Conservation (phyloP, 2,797 vertebrate genomes). For the Clarias platycephalus region DNA sequence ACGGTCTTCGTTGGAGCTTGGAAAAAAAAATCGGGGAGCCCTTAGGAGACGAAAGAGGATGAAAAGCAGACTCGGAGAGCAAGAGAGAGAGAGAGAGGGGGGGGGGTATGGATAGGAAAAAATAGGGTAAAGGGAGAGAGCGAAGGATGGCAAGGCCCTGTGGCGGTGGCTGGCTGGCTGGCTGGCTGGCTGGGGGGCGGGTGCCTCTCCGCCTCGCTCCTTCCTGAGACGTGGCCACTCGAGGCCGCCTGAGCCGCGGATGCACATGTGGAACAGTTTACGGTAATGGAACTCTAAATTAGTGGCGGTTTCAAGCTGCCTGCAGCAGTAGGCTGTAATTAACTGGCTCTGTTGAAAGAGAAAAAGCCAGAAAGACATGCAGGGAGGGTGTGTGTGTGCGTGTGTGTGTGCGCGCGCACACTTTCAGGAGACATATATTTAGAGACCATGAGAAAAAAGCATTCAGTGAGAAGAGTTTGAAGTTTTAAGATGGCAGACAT, state of each 20-base stretch:
- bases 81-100: slow-evolving; percentile 22
- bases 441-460: slow-evolving; percentile 45
- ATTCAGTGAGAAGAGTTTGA: slow-evolving; percentile 36
- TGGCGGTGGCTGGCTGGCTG: slow-evolving; percentile 60
- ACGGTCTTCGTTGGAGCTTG: slow-evolving; percentile 41
- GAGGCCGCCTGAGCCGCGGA: slow-evolving; percentile 74
- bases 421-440: slow-evolving; percentile 36
- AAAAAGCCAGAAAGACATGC: slow-evolving; percentile 75
- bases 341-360: slow-evolving; percentile 84
- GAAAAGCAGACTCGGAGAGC: slow-evolving; percentile 55
- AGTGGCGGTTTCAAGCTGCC: slow-evolving; percentile 85
- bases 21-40: slow-evolving; percentile 20
- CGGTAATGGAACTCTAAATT: slow-evolving; percentile 87
- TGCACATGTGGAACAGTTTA: slow-evolving; percentile 87
- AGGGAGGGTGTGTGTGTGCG: slow-evolving; percentile 44
- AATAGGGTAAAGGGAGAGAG: slow-evolving; percentile 54
- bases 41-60: slow-evolving; percentile 47
- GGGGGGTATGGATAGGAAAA: neutral
- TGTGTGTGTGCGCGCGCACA: slow-evolving; percentile 17
- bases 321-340: slow-evolving; percentile 85
- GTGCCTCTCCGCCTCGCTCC: slow-evolving; percentile 71
- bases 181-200: slow-evolving; percentile 69
- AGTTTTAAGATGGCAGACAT: slow-evolving; percentile 29
- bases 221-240: slow-evolving; percentile 84
- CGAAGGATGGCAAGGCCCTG: slow-evolving; percentile 71